Base-by-base conservation (phyloP, 2,797 vertebrate genomes). In the Ceryle rudis region DNA sequence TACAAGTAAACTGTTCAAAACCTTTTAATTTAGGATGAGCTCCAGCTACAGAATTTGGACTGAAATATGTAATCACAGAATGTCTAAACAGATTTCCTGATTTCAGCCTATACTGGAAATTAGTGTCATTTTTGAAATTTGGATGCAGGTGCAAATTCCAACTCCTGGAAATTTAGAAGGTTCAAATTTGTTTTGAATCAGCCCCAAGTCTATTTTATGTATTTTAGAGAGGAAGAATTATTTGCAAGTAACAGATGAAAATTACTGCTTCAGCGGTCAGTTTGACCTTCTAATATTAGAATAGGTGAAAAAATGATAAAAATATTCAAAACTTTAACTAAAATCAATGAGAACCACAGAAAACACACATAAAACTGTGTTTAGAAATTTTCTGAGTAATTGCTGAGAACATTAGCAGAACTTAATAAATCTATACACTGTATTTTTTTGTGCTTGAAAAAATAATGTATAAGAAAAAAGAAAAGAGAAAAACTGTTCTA, bases 141-240 rank as follows among this genome's bases (percentile, higher is more conserved):
- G 37, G 42, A 82, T 64, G 39, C 47, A 80, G 37, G 20, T 55
- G 14, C 1, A 19, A 93, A 92, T 73, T 66, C n/a, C 33, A 92
- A 57, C 44, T 57, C 46, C 29, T 64, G 26, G 37, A 91, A 81
- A 80, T 69, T 39, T 15, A 54, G 33, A 11, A 74, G 25, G 33
- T 75, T 83, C 51, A 81, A 58, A 91, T 92, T 69, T 35, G n/a
- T 54, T 95, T 47, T 96, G 35, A 44, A 69, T 74, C 47, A 83
- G 18, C 37, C 54, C 37, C 13, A 61, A 58, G 29, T 46, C 14
- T 64, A 47, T 66, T 75, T 71, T 60, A 80, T 2, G 2, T 12
- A 49, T 86, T 81, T 94, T 49, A 74, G 66, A 86, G 35, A 78
- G 10, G 37, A 90, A 90, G 39, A 91, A 73, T 22, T 82, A 79